Evolutionary conservation across 2,113 vertebrate genomes (phyloP), one percentile per base, ranked within the genome.

Genomic region (Nibea albiflora): DNA sequence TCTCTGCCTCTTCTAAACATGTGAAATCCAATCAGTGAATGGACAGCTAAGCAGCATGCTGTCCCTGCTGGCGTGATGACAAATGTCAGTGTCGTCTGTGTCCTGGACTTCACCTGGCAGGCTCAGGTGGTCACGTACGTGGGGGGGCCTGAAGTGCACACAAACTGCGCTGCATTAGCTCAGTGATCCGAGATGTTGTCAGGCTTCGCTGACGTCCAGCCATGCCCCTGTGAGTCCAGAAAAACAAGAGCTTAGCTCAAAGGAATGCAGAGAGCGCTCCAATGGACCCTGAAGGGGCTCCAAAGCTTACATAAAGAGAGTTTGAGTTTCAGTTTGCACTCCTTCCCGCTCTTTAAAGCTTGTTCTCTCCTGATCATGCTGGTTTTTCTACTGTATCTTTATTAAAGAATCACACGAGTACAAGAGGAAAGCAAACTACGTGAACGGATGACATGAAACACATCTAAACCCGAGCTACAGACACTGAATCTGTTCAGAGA

Each of bases 201-300:
- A 83, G 66, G 63, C 56, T 88, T 81, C 75, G 46, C 19, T 73
- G 14, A 28, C 2, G 11, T 53, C 0, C 64, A 66, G 61, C 28
- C 72, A 14, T 64, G 78, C 24, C 54, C 58, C 49, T 16, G 24
- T 28, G 26, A 62, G 77, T 54, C 39, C 52, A 75, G 57, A 79
- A 89, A 90, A 92, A 90, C 85, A 92, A 87, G 76, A 81, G 78
- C 85, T 78, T 83, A 85, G 86, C 58, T n/a, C 9, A n/a, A 83
- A 90, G 92, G 92, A 92, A 92, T 94, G 92, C 69, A 73, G 75
- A 85, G 73, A 68, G 68, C 47, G 72, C 77, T 90, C 82, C 71
- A 85, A 64, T 53, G 78, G 76, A 78, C 68, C 85, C 85, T 52
- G 66, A 71, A 74, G 64, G 54, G 69, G 22, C 73, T 73, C 44